A percentile compares a stretch with the other conserved stretches of the same genome.
phyloP scores from a whole-genome alignment of 2,888 invertebrate genomes.

The Nomada goodeniana region DNA sequence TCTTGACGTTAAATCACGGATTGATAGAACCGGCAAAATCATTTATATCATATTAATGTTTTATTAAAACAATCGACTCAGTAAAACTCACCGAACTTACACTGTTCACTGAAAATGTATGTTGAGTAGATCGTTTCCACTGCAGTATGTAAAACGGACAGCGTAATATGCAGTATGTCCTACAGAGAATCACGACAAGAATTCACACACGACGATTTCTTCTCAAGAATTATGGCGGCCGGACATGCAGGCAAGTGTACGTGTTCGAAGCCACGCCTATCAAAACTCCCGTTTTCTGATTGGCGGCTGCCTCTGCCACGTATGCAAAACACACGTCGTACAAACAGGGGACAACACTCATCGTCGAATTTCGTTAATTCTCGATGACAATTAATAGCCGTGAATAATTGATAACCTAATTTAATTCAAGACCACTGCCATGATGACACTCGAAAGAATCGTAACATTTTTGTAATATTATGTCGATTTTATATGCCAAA shows the following conservation, averaged over 20 bases:
- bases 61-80: constrained; percentile 24
- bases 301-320: constrained; percentile 79
- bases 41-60: constrained; percentile 31
- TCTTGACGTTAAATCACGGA: constrained; percentile 28
- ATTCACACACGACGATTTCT: constrained; percentile 71
- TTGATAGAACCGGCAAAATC: constrained; percentile 65
- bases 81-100: constrained; percentile 15
- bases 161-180: constrained; percentile 29
- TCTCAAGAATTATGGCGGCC: constrained; percentile 80
- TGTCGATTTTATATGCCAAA: constrained; percentile 23
- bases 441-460: constrained; percentile 31
- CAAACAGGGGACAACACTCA: constrained; percentile 43
- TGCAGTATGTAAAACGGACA: constrained; percentile 47
- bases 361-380: constrained; percentile 50
- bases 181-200: constrained; percentile 59
- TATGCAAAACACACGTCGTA: constrained; percentile 73
- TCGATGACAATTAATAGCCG: constrained; percentile 46
- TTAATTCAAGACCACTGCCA: constrained; percentile 38
- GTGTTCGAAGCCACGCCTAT: constrained; percentile 81
- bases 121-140: constrained; percentile 25
- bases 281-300: constrained; percentile 72
- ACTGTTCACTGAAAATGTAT: constrained; percentile 44
- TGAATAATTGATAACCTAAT: constrained; percentile 58
- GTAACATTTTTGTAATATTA: constrained; percentile 42
- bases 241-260: constrained; percentile 70